These are phyloP conservation scores for Drosophila jambulina DNA, from an alignment of 1,140 invertebrate genomes.

Conservation along the genomic window DNA sequence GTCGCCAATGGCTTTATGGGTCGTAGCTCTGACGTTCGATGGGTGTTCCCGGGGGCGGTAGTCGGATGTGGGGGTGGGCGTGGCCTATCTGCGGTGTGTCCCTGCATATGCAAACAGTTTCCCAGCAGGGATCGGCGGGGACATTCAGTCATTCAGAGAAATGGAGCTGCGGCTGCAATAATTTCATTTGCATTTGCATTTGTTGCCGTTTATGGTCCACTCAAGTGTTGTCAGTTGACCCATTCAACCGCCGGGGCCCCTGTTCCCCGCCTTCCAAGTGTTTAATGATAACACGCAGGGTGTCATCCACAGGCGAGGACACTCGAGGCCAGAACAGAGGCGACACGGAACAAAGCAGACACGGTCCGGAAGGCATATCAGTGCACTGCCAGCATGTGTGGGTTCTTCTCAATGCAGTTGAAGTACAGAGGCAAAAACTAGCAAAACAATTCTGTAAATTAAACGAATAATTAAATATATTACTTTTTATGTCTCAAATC, in stretches of 20 bases:
- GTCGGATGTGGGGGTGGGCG: constrained; percentile 18
- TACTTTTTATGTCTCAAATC: not conserved
- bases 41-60: constrained; percentile 8
- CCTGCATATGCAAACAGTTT: constrained; percentile 80
- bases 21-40: constrained; percentile 16
- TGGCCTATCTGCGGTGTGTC: constrained; percentile 50
- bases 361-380: constrained; percentile 25
- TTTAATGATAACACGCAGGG: constrained; percentile 73
- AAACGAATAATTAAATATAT: not conserved
- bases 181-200: constrained; percentile 80
- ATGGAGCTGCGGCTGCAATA: constrained; percentile 61
- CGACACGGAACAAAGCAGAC: constrained; percentile 31
- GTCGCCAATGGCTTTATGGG: constrained; percentile 57
- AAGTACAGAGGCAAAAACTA: not conserved
- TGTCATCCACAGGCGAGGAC: constrained; percentile 69
- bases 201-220: constrained; percentile 80
- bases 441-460: not conserved
- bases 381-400: constrained; percentile 11
- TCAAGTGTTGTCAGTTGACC: constrained; percentile 73
- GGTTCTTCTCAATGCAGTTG: not conserved
- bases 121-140: constrained; percentile 1
- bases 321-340: constrained; percentile 18
- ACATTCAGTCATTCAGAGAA: constrained; percentile 29
- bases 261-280: constrained; percentile 30
- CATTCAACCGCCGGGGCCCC: constrained; percentile 9